Evolutionary conservation across 2,797 vertebrate genomes (phyloP), one percentile per base, ranked within the genome.

Genomic region (Gallinago solitaria): DNA sequence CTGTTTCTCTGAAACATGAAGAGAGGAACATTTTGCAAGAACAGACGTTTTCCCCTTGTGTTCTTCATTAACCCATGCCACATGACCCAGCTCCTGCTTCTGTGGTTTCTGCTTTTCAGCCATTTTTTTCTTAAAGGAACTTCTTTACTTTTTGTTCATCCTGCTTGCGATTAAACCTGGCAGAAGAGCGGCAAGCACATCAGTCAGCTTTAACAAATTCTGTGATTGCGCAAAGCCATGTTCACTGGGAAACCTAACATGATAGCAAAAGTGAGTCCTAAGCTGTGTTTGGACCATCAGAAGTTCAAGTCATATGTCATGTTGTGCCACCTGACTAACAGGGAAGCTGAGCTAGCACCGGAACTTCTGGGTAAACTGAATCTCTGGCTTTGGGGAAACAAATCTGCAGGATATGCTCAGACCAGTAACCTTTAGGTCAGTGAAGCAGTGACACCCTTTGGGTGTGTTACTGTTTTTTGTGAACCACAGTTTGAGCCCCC

Each of bases 21-120:
- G 45, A 89, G 50, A 27, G 1, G 15, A 50, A 87, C 6, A 41
- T 24, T 85, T 64, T 37, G 1, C 47, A 85, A 85, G 57, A 47
- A 18, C 2, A 53, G 11, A 45, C 0, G 0, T 53, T 73, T 83
- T 60, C 9, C 11, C 7, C 32, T 37, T 54, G 9, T 41, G 3
- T 16, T 74, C 37, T 85, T 51, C 16, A 2, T 78, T 75, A 43
- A 15, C 2, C 10, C 4, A 19, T 77, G 3, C 24, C 18, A 61
- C 11, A 61, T 50, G 19, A 53, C 8, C 9, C n/a, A 83, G 8
- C 2, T 6, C 6, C 16, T 60, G 67, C 33, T 27, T 12, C 9
- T 68, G 3, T 33, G 8, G 2, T 73, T 89, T 84, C 41, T 56
- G 3, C 0, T 65, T 70, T 73, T 57, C 45, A 61, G 8, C 1